These are phyloP conservation scores for Porphyrio hochstetteri DNA, from an alignment of 2,113 vertebrate species.

Conservation along the genomic window DNA sequence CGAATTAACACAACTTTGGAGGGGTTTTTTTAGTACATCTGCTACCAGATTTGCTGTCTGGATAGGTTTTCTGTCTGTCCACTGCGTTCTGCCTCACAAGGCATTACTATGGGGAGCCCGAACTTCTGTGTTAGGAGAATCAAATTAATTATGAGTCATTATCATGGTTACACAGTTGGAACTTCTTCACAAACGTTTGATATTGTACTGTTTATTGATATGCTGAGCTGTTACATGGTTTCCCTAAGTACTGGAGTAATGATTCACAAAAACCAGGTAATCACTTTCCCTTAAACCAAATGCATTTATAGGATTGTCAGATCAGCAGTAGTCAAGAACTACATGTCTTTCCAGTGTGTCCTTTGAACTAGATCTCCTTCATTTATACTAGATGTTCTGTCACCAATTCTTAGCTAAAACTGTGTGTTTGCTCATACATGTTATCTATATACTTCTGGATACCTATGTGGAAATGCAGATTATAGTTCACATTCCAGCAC, in stretches of 20 bases:
- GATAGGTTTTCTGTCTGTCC: background rate
- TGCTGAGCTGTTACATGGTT: background rate
- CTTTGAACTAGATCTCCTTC: background rate
- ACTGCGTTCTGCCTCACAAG: background rate
- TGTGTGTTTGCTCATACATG: background rate
- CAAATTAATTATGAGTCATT: background rate
- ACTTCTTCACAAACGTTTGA: background rate
- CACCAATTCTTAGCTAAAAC: background rate
- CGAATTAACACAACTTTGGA: background rate
- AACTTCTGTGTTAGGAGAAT: background rate
- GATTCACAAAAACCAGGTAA: background rate
- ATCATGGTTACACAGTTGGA: background rate
- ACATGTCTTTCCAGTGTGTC: background rate
- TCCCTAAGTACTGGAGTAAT: background rate
- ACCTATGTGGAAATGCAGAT: background rate
- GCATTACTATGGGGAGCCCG: background rate
- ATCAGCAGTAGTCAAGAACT: background rate
- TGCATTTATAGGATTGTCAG: fast-evolving
- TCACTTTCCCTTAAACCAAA: background rate
- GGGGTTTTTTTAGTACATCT: background rate
- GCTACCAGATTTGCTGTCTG: background rate
- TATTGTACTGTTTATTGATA: background rate
- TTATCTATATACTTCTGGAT: background rate
- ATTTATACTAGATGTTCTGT: background rate
- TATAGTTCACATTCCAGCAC: background rate